Conservation (phyloP, 2,888 invertebrate genomes). For the Torymus texanus region DNA sequence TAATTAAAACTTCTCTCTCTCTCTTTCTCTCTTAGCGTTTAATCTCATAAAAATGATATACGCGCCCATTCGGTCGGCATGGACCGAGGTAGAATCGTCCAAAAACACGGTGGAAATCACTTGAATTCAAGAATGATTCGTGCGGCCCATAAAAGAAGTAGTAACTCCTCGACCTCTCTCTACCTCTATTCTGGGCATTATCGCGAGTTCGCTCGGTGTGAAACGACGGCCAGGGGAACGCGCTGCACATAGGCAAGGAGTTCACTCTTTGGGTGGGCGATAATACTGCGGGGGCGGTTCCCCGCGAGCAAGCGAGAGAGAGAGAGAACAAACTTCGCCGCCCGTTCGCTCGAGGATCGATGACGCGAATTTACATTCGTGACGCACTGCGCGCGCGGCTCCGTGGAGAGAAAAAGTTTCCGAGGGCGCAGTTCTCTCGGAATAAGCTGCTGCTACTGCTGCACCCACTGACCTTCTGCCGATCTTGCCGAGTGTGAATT, state of each 20-base stretch:
- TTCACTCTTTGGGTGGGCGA: conserved; percentile 12
- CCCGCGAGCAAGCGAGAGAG: background rate
- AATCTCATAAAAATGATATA: conserved; percentile 39
- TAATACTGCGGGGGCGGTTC: conserved; percentile 36
- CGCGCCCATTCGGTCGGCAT: background rate
- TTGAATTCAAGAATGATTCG: conserved; percentile 49
- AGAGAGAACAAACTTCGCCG: conserved; percentile 27
- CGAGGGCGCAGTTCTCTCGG: background rate
- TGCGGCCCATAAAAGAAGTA: conserved; percentile 40
- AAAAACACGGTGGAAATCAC: conserved; percentile 30
- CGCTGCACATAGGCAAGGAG: too few relatives aligned
- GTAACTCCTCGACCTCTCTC: conserved; percentile 6
- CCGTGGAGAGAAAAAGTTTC: conserved; percentile 28
- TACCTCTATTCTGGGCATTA: background rate
- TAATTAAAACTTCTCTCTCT: conserved; percentile 18
- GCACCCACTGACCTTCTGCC: too few relatives aligned
- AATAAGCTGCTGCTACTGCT: background rate
- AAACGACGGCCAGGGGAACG: conserved; percentile 26
- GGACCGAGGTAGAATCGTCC: background rate
- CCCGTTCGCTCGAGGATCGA: conserved; percentile 30
- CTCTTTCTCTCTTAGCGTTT: background rate
- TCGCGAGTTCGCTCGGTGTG: conserved; percentile 4
- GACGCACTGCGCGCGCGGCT: conserved; percentile 15
- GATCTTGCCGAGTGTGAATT: too few relatives aligned
- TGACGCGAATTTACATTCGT: conserved; percentile 53